Percentiles rank a stretch among this genome's conserved stretches.
phyloP scores from a whole-genome alignment of 2,113 vertebrate genomes.

The Caranx melampygus region DNA sequence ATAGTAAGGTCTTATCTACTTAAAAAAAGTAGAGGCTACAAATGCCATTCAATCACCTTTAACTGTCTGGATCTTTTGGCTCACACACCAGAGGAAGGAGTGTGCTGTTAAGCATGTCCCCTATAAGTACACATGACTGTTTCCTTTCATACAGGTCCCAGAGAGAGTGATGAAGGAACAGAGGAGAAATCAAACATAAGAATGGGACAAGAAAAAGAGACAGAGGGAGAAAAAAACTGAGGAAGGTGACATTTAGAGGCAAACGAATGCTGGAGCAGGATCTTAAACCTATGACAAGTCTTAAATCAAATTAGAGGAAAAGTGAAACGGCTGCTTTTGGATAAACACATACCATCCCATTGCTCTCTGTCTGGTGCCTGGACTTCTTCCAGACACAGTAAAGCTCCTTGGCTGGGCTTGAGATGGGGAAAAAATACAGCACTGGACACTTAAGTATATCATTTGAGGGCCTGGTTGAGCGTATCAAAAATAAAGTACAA shows the following conservation, averaged over 20 bases:
- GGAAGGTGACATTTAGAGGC: conserved; percentile 35
- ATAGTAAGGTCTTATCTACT: conserved; percentile 42
- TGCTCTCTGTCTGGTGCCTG: conserved; percentile 64
- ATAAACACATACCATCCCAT: conserved; percentile 73
- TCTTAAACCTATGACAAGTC: conserved; percentile 41
- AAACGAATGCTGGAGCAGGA: conserved; percentile 45
- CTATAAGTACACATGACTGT: conserved; percentile 9
- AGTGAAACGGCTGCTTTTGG: conserved; percentile 63
- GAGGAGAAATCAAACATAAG: conserved; percentile 24
- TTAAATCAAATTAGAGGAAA: conserved; percentile 63
- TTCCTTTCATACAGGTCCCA: conserved; percentile 23
- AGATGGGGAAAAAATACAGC: conserved; percentile 48
- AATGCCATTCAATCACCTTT: conserved; percentile 50
- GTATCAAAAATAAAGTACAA: conserved; percentile 63
- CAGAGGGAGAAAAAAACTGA: neutral
- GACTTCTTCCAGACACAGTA: conserved; percentile 70
- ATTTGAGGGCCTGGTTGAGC: conserved; percentile 57
- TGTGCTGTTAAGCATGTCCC: conserved; percentile 11
- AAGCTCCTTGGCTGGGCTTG: conserved; percentile 55
- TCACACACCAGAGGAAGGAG: conserved; percentile 35
- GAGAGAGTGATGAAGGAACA: conserved; percentile 30
- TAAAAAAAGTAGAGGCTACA: conserved; percentile 40
- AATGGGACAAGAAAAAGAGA: neutral
- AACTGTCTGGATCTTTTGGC: conserved; percentile 38
- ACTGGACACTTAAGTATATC: conserved; percentile 64